phyloP scores from a whole-genome alignment of 2,888 invertebrate species.

The Metellina segmentata region DNA sequence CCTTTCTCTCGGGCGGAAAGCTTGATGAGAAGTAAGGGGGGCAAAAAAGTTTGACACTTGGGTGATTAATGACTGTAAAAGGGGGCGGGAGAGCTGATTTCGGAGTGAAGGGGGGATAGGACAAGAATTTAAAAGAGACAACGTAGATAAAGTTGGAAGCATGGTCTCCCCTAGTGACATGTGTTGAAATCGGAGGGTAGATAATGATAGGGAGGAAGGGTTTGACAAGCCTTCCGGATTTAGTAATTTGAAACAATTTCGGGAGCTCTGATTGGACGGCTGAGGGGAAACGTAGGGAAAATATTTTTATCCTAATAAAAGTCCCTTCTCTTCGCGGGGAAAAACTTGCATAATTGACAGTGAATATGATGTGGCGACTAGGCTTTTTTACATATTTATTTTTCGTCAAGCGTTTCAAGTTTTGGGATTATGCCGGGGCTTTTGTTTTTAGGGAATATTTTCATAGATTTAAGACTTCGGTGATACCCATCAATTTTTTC shows the following conservation, averaged over 20 bases:
- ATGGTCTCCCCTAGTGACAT: slow-evolving; percentile 57
- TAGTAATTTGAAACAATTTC: slow-evolving; percentile 74
- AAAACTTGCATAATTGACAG: slow-evolving; percentile 71
- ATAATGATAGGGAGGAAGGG: slow-evolving; percentile 73
- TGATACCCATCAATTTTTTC: slow-evolving; percentile 55
- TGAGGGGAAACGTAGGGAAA: slow-evolving; percentile 50
- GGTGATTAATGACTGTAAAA: slow-evolving; percentile 72
- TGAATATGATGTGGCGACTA: slow-evolving; percentile 62
- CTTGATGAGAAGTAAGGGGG: slow-evolving; percentile 45
- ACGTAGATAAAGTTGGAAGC: slow-evolving; percentile 63
- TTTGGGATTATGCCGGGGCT: slow-evolving; percentile 44
- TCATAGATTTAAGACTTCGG: slow-evolving; percentile 61
- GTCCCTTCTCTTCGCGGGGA: slow-evolving; percentile 39
- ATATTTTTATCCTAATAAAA: slow-evolving; percentile 70
- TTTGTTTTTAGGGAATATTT: slow-evolving; percentile 60
- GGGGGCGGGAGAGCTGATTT: slow-evolving; percentile 55
- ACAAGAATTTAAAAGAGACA: slow-evolving; percentile 74
- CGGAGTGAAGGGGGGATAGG: slow-evolving; percentile 25
- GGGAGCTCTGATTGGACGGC: slow-evolving; percentile 67
- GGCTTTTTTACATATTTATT: slow-evolving; percentile 61
- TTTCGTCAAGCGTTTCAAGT: slow-evolving; percentile 54
- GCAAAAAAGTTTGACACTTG: slow-evolving; percentile 70
- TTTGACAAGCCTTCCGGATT: slow-evolving; percentile 74
- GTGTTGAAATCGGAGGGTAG: slow-evolving; percentile 71
- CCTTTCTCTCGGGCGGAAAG: slow-evolving; percentile 33